phyloP scores from a whole-genome alignment of 1,140 invertebrate genomes.

The Neomicropteryx cornuta region DNA sequence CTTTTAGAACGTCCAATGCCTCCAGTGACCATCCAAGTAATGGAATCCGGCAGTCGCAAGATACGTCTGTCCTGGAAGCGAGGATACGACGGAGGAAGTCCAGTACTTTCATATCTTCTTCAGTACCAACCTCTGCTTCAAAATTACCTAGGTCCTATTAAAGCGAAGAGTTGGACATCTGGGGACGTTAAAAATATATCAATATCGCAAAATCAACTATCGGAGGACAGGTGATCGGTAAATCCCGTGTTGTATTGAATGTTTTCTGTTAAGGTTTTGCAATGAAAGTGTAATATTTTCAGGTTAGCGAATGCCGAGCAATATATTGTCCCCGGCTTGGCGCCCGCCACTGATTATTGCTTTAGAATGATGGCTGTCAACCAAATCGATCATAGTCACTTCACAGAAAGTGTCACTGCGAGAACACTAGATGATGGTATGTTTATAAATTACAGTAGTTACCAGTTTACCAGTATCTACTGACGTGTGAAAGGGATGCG shows the following conservation, averaged over 20 bases:
- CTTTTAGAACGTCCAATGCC: constrained; percentile 52
- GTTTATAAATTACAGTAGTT: constrained; percentile 6
- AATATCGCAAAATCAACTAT: too few relatives aligned
- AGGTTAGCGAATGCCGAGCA: constrained; percentile 5
- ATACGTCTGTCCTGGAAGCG: constrained; percentile 54
- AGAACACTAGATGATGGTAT: constrained; percentile 65
- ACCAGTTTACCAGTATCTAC: too few relatives aligned
- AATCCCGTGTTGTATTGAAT: too few relatives aligned
- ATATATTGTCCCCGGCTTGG: constrained; percentile 26
- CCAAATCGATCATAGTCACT: constrained; percentile 57
- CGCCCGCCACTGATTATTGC: constrained; percentile 59
- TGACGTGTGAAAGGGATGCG: too few relatives aligned
- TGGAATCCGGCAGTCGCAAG: constrained; percentile 47
- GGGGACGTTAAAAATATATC: constrained; percentile 41
- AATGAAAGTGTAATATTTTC: constrained; percentile 8
- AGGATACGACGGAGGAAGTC: constrained; percentile 61
- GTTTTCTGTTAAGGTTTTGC: constrained; percentile 11
- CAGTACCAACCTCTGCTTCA: constrained; percentile 50
- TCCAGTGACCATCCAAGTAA: constrained; percentile 43
- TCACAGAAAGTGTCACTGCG: constrained; percentile 52
- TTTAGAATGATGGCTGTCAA: constrained; percentile 68
- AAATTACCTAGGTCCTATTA: constrained; percentile 35
- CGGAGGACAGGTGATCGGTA: too few relatives aligned
- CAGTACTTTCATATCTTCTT: constrained; percentile 53
- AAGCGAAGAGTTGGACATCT: constrained; percentile 37